Evolutionary conservation across 2,888 invertebrate species (phyloP), one percentile per base, ranked within the genome.

Genomic region (Perithous albicinctus): DNA sequence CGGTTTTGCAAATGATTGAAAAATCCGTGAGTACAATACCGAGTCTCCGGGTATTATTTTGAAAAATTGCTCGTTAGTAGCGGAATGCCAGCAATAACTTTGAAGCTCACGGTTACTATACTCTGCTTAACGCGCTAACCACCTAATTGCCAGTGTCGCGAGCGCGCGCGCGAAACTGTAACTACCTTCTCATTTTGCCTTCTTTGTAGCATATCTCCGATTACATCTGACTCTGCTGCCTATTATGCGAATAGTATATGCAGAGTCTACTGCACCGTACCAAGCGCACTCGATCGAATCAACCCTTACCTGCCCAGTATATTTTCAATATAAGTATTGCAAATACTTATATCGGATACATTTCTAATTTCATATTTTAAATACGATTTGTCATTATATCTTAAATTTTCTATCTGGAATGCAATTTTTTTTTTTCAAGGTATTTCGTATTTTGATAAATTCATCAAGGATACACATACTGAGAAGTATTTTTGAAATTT

Each of bases 21-120:
- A 74, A 26, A 43, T 41, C 2, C 12, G 43, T 29, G 63, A 64
- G 63, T n/a, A 76, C 63, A 75, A 48, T 79, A 48, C 8, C 32
- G 29, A 15, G 29, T 26, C 12, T 54, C n/a, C 54, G 23, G n/a
- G n/a, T 32, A 8, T 56, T 74, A 72, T 84, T 82, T 77, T 80
- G 59, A 84, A 82, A 82, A 81, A 83, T 79, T 84, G 74, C 82
- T 85, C 85, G 79, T 84, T 81, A 83, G 77, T 80, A 70, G 78
- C 79, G 84, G 84, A 86, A 85, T 85, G 82, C 66, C 66, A 80
- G 29, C 41, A n/a, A 76, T 69, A 48, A 69, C 41, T 75, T 8
- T 4, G 18, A 35, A 43, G 51, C 61, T 35, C 32, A 41, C 38
- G 46, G 43, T 63, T 70, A 64, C 41, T 18, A 15, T 63, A 18